Percentiles rank a stretch among this genome's conserved stretches.
These are phyloP conservation scores for Holothuria leucospilota DNA, from an alignment of 53 echinoderm and acorn worm genomes.

Conservation along the genomic window DNA sequence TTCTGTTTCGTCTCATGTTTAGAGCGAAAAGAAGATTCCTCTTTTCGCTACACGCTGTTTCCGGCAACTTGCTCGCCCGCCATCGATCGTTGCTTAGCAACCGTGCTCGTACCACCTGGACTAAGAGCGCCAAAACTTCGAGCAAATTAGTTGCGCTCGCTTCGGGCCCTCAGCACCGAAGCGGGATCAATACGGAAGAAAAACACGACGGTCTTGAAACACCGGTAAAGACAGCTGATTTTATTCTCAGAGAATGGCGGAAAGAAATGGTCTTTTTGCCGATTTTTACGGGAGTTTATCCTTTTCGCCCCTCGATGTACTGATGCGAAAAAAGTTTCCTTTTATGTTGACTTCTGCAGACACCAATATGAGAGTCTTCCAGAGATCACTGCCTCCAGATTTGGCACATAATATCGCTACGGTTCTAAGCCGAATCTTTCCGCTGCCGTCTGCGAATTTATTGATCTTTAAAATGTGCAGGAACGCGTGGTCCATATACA, in stretches of 20 bases:
- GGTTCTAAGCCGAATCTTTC: background rate
- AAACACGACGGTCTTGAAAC: slow-evolving; percentile 30
- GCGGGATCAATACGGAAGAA: slow-evolving; percentile 40
- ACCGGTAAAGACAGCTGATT: slow-evolving; percentile 50
- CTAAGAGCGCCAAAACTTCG: slow-evolving; percentile 39
- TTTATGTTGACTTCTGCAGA: slow-evolving; percentile 19
- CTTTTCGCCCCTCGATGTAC: background rate
- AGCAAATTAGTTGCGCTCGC: slow-evolving; percentile 53
- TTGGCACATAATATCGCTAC: no score
- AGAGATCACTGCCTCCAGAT: slow-evolving; percentile 10
- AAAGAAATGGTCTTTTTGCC: background rate
- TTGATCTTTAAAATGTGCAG: slow-evolving; percentile 18
- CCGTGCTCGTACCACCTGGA: slow-evolving; percentile 45
- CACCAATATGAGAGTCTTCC: slow-evolving; percentile 5
- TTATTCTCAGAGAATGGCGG: slow-evolving; percentile 7
- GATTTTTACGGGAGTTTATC: slow-evolving; percentile 41
- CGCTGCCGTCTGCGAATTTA: slow-evolving; percentile 20
- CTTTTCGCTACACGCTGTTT: slow-evolving; percentile 37
- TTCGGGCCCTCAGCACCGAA: slow-evolving; percentile 33
- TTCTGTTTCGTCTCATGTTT: slow-evolving; percentile 26
- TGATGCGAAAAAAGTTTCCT: slow-evolving; percentile 34
- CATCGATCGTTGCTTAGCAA: slow-evolving; percentile 56
- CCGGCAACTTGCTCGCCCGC: slow-evolving; percentile 42
- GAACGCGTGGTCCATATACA: no score
- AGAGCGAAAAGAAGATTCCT: slow-evolving; percentile 39